These are phyloP conservation scores for Drosophila acutilabella DNA, from an alignment of 2,888 invertebrate species.

Conservation along the genomic window DNA sequence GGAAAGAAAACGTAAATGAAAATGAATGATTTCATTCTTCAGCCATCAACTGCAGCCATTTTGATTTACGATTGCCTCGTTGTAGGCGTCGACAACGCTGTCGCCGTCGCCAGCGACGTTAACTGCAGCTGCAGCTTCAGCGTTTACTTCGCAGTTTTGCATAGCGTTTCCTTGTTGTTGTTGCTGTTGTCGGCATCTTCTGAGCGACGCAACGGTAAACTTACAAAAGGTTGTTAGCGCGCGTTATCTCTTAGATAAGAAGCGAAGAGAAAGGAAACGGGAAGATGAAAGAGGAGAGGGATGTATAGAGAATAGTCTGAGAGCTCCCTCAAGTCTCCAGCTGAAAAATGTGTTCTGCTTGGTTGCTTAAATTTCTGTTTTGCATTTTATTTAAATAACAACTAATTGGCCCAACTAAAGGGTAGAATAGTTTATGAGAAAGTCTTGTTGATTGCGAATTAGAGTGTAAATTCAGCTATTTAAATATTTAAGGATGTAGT, in stretches of 20 bases:
- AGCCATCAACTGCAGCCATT: conserved; percentile 84
- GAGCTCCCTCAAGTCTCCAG: conserved; percentile 57
- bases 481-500: too few species aligned
- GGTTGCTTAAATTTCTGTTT: conserved; percentile 69
- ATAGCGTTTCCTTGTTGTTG: conserved; percentile 45
- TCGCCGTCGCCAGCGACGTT: conserved; percentile 12
- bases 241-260: conserved; percentile 24
- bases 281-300: background rate
- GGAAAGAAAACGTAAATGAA: conserved; percentile 58
- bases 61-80: conserved; percentile 84
- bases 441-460: conserved; percentile 1
- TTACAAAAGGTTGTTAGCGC: conserved; percentile 53
- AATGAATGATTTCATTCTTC: conserved; percentile 76
- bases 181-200: conserved; percentile 65
- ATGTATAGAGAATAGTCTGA: background rate
- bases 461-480: background rate
- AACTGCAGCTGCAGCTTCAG: conserved; percentile 2
- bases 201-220: conserved; percentile 64
- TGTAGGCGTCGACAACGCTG: conserved; percentile 20
- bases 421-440: conserved; percentile 14
- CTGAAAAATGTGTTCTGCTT: conserved; percentile 63
- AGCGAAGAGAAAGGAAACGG: background rate
- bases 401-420: conserved; percentile 61
- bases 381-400: conserved; percentile 76
- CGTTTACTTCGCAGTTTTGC: conserved; percentile 48